phyloP scores from a whole-genome alignment of 2,113 vertebrate genomes.

The Nesogale talazaci region DNA sequence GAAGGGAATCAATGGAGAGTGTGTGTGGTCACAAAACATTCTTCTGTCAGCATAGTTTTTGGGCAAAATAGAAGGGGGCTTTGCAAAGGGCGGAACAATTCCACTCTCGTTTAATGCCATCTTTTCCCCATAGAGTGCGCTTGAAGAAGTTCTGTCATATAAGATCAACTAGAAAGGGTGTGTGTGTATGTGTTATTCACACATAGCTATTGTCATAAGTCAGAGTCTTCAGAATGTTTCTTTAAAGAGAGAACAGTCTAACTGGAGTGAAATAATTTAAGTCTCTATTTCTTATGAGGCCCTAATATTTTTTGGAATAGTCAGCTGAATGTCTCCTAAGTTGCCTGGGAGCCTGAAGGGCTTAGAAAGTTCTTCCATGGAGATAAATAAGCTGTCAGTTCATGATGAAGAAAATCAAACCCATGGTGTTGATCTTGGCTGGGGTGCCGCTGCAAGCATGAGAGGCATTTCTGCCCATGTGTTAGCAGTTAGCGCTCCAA shows the following conservation, averaged over 20 bases:
- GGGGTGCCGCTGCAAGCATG: conserved; percentile 84
- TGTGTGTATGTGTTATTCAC: conserved; percentile 42
- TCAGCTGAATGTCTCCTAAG: conserved; percentile 90
- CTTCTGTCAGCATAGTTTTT: not conserved
- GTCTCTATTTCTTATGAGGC: conserved; percentile 81
- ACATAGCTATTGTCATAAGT: conserved; percentile 71
- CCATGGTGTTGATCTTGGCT: conserved; percentile 91
- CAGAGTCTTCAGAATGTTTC: conserved; percentile 48
- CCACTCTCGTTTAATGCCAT: no score
- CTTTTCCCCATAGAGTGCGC: no score
- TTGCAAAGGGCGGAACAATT: no score
- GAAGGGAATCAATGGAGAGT: conserved; percentile 51
- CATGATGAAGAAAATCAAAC: conserved; percentile 92
- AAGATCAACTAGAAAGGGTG: not conserved
- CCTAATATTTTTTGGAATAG: conserved; percentile 87
- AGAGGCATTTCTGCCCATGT: conserved; percentile 89
- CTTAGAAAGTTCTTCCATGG: conserved; percentile 88
- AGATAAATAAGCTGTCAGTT: conserved; percentile 95
- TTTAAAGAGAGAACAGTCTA: conserved; percentile 49
- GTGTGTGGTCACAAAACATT: conserved; percentile 65
- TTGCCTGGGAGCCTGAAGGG: conserved; percentile 88
- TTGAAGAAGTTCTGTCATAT: no score
- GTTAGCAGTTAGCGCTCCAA: conserved; percentile 88
- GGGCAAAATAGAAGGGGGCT: no score
- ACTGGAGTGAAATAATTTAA: conserved; percentile 75